These are phyloP conservation scores for Laupala kohalensis DNA, from an alignment of 1,140 invertebrate genomes.

Conservation along the genomic window DNA sequence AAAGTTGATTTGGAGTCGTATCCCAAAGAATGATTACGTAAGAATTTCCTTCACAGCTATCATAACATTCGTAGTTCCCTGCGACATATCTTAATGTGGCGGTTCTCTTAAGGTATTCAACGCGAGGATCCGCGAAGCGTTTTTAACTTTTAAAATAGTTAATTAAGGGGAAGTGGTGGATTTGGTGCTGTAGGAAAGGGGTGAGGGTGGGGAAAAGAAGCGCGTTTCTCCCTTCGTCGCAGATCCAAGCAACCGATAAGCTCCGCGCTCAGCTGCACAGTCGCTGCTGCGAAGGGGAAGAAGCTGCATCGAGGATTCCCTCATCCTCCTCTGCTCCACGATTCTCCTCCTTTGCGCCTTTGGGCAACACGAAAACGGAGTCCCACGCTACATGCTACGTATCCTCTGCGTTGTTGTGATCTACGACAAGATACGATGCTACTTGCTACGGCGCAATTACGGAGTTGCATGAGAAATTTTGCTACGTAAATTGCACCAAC, in stretches of 20 bases:
- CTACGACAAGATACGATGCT: too few species aligned
- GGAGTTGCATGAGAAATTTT: too few species aligned
- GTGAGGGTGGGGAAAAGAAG: neutral
- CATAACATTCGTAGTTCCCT: too few species aligned
- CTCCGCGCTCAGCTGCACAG: neutral
- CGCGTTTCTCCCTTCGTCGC: neutral
- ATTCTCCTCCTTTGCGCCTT: neutral
- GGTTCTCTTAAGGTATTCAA: neutral
- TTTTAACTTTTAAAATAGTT: neutral
- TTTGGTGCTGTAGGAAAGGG: neutral
- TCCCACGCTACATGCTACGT: too few species aligned
- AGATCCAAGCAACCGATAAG: neutral
- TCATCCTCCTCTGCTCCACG: neutral
- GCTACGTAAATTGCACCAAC: too few species aligned
- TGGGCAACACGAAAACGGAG: too few species aligned
- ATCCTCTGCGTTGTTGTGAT: too few species aligned
- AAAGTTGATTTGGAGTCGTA: too few species aligned
- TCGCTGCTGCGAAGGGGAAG: too few species aligned
- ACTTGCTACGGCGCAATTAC: too few species aligned
- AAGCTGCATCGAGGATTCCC: neutral
- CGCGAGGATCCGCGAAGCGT: neutral
- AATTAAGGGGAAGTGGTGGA: neutral
- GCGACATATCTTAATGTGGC: neutral
- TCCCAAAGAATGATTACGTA: too few species aligned
- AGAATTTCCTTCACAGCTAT: too few species aligned